phyloP scores from a whole-genome alignment of 2,113 vertebrate species.

The Onychostruthus taczanowskii region DNA sequence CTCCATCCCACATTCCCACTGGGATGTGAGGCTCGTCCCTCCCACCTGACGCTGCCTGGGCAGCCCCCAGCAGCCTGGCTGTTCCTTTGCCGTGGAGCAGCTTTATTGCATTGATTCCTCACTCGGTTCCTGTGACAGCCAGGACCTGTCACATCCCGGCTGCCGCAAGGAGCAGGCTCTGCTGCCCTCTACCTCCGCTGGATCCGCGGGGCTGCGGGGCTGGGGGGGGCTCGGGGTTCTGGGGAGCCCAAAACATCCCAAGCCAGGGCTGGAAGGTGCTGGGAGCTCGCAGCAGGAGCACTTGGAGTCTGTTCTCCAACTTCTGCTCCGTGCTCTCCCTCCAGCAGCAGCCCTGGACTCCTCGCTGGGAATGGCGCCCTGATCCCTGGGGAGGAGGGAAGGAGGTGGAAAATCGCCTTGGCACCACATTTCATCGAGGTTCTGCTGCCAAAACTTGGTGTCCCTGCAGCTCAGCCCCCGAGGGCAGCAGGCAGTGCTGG shows the following conservation, averaged over 20 bases:
- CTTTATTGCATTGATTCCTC: neutral
- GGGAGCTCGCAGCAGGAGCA: fast-evolving
- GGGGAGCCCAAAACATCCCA: neutral
- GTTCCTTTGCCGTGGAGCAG: neutral
- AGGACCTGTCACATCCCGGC: neutral
- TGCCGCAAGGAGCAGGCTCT: neutral
- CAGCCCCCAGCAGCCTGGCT: neutral
- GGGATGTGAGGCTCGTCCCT: neutral
- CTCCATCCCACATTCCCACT: neutral
- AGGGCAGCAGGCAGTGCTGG: neutral
- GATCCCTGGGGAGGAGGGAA: neutral
- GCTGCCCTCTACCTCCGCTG: conserved; percentile 29
- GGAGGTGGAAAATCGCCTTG: neutral
- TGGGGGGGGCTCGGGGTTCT: neutral
- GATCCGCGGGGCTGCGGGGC: neutral
- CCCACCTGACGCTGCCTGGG: neutral
- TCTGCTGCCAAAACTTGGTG: neutral
- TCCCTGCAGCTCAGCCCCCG: neutral
- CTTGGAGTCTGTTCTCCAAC: too few species aligned
- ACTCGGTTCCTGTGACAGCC: neutral
- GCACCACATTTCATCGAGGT: neutral
- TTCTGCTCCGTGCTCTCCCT: fast-evolving
- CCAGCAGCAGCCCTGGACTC: neutral
- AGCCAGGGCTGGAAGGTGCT: fast-evolving
- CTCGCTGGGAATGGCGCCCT: neutral